Conservation (phyloP, 1,140 invertebrate genomes). For the Tetraneura akinire region DNA sequence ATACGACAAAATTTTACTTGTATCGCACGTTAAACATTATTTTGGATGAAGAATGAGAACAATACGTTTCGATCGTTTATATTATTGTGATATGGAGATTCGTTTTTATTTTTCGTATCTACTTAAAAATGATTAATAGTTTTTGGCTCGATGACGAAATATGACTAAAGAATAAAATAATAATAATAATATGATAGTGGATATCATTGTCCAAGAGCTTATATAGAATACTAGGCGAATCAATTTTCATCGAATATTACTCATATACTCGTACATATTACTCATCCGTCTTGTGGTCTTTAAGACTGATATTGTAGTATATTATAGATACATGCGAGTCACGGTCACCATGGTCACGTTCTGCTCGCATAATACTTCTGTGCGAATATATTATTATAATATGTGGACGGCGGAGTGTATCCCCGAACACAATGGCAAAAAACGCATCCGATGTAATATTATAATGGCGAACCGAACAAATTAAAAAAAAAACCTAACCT, state of each 20-base stretch:
- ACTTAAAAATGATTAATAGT: background rate
- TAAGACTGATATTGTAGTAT: too few relatives aligned
- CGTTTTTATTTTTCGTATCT: background rate
- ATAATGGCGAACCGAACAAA: background rate
- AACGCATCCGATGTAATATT: background rate
- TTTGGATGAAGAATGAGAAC: too few relatives aligned
- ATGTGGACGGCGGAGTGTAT: too few relatives aligned
- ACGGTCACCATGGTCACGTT: slow-evolving; percentile 34
- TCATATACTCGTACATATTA: background rate
- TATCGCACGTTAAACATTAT: too few relatives aligned
- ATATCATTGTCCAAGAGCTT: background rate
- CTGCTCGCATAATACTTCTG: background rate
- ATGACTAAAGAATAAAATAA: background rate
- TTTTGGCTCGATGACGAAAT: background rate
- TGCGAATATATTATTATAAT: too few relatives aligned
- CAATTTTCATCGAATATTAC: slow-evolving; percentile 11
- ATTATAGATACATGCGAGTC: background rate
- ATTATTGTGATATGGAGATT: too few relatives aligned
- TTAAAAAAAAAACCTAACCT: background rate
- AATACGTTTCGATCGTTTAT: too few relatives aligned
- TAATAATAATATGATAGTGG: too few relatives aligned
- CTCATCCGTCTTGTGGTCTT: too few relatives aligned
- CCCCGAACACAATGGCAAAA: background rate
- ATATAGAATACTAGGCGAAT: background rate
- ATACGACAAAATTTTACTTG: too few relatives aligned